Percentiles rank a stretch among this genome's conserved stretches.
phyloP scores from a whole-genome alignment of 2,113 vertebrate genomes.

The Lasiurus cinereus region DNA sequence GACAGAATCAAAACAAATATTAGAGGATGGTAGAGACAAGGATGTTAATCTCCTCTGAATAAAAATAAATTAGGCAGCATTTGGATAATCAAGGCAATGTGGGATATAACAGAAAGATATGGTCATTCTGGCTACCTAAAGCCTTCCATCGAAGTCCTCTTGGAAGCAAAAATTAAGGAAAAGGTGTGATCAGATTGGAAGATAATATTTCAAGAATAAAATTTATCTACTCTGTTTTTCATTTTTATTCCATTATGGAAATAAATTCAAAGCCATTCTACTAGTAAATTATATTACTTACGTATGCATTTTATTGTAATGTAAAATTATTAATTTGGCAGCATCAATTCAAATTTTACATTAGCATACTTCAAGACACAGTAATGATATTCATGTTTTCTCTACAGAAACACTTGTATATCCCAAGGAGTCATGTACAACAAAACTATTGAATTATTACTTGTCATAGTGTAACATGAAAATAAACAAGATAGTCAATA shows the following conservation, averaged over 20 bases:
- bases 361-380: not conserved
- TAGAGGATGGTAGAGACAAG: not conserved
- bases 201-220: conserved; percentile 15
- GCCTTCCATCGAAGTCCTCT: not conserved
- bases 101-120: not conserved
- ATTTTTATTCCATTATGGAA: not conserved
- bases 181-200: not conserved
- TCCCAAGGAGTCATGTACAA: not conserved
- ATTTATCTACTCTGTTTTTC: not conserved
- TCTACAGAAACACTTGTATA: not conserved
- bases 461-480: not conserved
- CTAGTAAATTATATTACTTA: not conserved
- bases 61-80: not conserved
- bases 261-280: conserved; percentile 1
- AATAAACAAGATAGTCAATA: not conserved
- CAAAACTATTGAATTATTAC: not conserved
- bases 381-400: not conserved
- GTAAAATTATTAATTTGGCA: not conserved
- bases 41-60: conserved; percentile 22
- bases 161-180: not conserved
- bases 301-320: not conserved
- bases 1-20: conserved; percentile 42
- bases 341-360: not conserved
- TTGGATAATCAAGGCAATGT: not conserved
- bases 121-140: not conserved